A percentile compares a stretch with the other conserved stretches of the same genome.
Evolutionary conservation across 2,113 vertebrate species (phyloP).

Genomic region (Hiodon tergisus): DNA sequence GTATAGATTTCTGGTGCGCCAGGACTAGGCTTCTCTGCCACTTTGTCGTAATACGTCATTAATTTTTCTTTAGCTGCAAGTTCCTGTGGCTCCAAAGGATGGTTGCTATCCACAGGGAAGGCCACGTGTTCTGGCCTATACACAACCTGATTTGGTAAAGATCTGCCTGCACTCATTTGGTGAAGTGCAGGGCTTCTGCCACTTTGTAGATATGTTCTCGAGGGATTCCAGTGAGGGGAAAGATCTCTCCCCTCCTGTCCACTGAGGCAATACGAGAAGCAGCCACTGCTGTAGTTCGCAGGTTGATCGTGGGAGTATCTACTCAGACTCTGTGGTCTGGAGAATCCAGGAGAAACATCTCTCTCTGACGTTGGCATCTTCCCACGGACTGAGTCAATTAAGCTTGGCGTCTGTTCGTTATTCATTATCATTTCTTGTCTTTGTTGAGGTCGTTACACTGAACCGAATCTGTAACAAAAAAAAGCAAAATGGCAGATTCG

Average conservation of each 20-base stretch:
- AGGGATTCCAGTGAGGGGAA: constrained; percentile 52
- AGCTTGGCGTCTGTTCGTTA: constrained; percentile 55
- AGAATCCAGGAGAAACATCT: constrained; percentile 38
- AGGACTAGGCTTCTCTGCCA: constrained; percentile 45
- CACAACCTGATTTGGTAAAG: constrained; percentile 45
- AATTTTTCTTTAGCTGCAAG: constrained; percentile 47
- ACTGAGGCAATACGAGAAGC: constrained; percentile 64
- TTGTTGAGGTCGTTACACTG: too few species aligned
- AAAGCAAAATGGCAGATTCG: too few species aligned
- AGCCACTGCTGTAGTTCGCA: constrained; percentile 66
- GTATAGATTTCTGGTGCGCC: constrained; percentile 32
- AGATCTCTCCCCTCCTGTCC: constrained; percentile 49
- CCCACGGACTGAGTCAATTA: constrained; percentile 54
- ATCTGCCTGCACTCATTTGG: constrained; percentile 42
- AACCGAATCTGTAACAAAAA: too few species aligned
- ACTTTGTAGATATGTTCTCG: constrained; percentile 42
- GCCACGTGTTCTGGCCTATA: constrained; percentile 52
- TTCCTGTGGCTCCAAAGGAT: constrained; percentile 42
- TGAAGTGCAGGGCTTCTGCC: constrained; percentile 49
- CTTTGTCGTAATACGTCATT: constrained; percentile 44
- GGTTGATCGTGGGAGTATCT: constrained; percentile 44
- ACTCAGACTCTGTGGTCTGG: constrained; percentile 47
- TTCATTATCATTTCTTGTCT: constrained; percentile 60
- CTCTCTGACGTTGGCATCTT: constrained; percentile 69
- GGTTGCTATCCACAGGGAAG: constrained; percentile 43